phyloP scores from a whole-genome alignment of 2,888 invertebrate species.

The Gastrophysa polygoni region DNA sequence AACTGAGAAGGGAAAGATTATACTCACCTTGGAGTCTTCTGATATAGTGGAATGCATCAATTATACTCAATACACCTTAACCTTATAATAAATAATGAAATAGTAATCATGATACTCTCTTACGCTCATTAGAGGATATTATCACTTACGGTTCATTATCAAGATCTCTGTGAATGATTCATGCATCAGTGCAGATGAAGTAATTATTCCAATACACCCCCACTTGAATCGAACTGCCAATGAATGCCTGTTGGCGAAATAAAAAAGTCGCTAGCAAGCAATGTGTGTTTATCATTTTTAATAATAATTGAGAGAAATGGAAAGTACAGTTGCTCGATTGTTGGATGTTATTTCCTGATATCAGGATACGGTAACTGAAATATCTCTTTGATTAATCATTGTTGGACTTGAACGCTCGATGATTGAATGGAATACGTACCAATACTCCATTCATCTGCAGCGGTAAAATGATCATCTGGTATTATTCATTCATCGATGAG shows the following conservation, averaged over 20 bases:
- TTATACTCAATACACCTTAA: too few species aligned
- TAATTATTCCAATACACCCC: conserved; percentile 18
- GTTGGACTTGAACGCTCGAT: neutral
- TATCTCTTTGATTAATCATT: conserved; percentile 8
- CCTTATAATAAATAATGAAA: too few species aligned
- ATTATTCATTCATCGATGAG: too few species aligned
- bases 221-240: conserved; percentile 25
- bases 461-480: too few species aligned
- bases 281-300: conserved; percentile 35
- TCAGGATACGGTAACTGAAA: conserved; percentile 26
- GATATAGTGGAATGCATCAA: too few species aligned
- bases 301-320: conserved; percentile 34
- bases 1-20: too few species aligned
- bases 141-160: neutral
- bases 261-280: conserved; percentile 29
- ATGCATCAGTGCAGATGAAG: conserved; percentile 4
- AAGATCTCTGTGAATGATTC: neutral
- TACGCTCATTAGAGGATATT: too few species aligned
- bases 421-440: neutral
- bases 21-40: too few species aligned
- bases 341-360: conserved; percentile 27
- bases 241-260: conserved; percentile 15
- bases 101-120: too few species aligned
- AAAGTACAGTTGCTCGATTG: conserved; percentile 33
- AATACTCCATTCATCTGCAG: too few species aligned